These are phyloP conservation scores for Atractosteus spatula DNA, from an alignment of 2,113 vertebrate genomes.

Conservation along the genomic window DNA sequence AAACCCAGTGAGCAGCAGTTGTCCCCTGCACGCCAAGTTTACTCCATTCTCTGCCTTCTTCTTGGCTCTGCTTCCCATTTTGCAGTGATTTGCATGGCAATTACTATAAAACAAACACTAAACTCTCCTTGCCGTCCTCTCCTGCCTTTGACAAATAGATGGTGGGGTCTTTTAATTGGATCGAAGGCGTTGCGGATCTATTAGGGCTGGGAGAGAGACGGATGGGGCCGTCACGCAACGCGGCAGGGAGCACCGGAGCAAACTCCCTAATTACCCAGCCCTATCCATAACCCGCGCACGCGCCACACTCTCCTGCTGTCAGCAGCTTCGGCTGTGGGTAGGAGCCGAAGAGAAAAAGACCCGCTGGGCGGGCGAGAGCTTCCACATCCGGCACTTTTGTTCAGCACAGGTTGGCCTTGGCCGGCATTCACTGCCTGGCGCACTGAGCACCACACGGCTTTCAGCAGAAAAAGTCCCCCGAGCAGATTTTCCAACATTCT, in stretches of 20 bases:
- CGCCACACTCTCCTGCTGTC: neutral
- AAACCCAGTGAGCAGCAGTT: neutral
- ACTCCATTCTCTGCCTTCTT: neutral
- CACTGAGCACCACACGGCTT: too few relatives aligned
- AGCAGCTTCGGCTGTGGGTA: neutral
- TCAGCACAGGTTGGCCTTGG: neutral
- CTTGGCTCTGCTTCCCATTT: slow-evolving; percentile 19
- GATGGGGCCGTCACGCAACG: slow-evolving; percentile 21
- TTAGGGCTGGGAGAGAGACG: slow-evolving; percentile 25
- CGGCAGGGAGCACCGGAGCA: slow-evolving; percentile 22
- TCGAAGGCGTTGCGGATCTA: slow-evolving; percentile 18
- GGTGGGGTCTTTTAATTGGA: slow-evolving; percentile 33
- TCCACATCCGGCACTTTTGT: neutral
- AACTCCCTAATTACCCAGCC: slow-evolving; percentile 25
- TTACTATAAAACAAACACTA: slow-evolving; percentile 33
- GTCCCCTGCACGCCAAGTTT: slow-evolving; percentile 1
- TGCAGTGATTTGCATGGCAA: slow-evolving; percentile 29
- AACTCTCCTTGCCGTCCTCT: slow-evolving; percentile 20
- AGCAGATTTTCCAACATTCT: too few relatives aligned
- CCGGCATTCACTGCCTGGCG: too few relatives aligned
- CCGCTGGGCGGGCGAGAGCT: neutral
- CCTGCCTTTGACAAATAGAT: slow-evolving; percentile 30
- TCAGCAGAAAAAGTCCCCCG: too few relatives aligned
- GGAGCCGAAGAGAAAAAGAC: neutral
- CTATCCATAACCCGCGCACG: slow-evolving; percentile 21